Percentiles rank a stretch among this genome's conserved stretches.
Evolutionary conservation across 35 echinoderm and acorn worm species (phyloP).

Genomic region (Patiria miniata): DNA sequence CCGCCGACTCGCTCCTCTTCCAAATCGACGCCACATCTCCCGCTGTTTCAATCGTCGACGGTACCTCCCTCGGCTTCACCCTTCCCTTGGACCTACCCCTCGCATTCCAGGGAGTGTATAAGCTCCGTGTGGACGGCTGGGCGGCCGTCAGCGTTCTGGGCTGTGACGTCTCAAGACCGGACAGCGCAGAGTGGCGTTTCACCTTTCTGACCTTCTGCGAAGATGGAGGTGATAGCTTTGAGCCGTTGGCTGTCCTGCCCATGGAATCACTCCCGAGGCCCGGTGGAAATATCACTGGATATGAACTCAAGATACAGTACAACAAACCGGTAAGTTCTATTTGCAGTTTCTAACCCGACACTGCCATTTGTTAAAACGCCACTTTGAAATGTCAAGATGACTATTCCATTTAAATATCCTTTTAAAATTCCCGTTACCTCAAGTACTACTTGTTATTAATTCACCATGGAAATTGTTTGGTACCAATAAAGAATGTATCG

Average conservation of each 20-base stretch:
- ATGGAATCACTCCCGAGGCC: not conserved
- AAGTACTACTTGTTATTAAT: too few species aligned
- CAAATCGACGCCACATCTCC: conserved; percentile 4
- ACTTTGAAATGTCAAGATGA: too few species aligned
- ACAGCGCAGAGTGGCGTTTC: not conserved
- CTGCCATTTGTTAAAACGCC: too few species aligned
- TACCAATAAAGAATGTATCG: too few species aligned
- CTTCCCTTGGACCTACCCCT: not conserved
- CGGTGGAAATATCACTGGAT: not conserved
- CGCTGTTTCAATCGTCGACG: not conserved
- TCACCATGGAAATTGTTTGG: too few species aligned
- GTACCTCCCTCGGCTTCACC: conserved; percentile 4
- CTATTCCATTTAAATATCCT: too few species aligned
- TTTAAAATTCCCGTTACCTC: too few species aligned
- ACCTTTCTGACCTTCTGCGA: conserved; percentile 9
- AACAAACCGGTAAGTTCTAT: conserved; percentile 18
- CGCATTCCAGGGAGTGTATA: not conserved
- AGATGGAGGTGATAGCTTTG: not conserved
- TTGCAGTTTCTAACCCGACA: too few species aligned
- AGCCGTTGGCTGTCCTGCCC: not conserved
- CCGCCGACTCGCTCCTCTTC: not conserved
- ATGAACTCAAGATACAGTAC: not conserved
- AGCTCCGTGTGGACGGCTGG: conserved; percentile 2
- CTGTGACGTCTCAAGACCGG: not conserved
- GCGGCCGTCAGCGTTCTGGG: not conserved